A percentile compares a stretch with the other conserved stretches of the same genome.
Conservation (phyloP, 2,888 invertebrate genomes). For the Gandaritis pyraliata region DNA sequence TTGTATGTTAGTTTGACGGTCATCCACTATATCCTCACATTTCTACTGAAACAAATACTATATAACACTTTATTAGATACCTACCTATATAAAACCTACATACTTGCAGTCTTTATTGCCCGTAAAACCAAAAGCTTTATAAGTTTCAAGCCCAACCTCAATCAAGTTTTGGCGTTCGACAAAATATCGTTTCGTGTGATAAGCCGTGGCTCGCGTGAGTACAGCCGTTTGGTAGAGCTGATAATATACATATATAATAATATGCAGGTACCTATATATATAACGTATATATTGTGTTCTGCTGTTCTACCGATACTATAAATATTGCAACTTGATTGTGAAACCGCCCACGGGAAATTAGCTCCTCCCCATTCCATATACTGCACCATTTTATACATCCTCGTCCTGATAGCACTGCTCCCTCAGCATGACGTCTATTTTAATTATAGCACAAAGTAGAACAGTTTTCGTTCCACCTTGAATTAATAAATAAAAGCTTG, state of each 20-base stretch:
- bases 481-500: slow-evolving; percentile 2
- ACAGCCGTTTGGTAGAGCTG: slow-evolving; percentile 44
- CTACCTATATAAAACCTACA: neutral
- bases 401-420: slow-evolving; percentile 25
- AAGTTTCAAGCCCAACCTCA: slow-evolving; percentile 30
- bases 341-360: slow-evolving; percentile 61
- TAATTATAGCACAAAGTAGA: slow-evolving; percentile 18
- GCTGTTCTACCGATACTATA: slow-evolving; percentile 50
- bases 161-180: slow-evolving; percentile 38
- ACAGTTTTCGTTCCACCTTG: neutral
- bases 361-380: slow-evolving; percentile 47
- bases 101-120: slow-evolving; percentile 6
- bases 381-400: slow-evolving; percentile 43
- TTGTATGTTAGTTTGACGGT: slow-evolving; percentile 5
- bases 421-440: slow-evolving; percentile 18
- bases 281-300: too few species aligned
- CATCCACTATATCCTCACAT: slow-evolving; percentile 5
- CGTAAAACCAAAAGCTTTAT: slow-evolving; percentile 22
- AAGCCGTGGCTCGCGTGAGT: slow-evolving; percentile 56
- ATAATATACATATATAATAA: slow-evolving; percentile 8
- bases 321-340: slow-evolving; percentile 60
- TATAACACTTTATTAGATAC: neutral
- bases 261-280: too few species aligned
- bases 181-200: slow-evolving; percentile 51
- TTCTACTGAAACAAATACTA: neutral